Conservation (phyloP, 2,888 invertebrate genomes). For the Heliconius hortense region DNA sequence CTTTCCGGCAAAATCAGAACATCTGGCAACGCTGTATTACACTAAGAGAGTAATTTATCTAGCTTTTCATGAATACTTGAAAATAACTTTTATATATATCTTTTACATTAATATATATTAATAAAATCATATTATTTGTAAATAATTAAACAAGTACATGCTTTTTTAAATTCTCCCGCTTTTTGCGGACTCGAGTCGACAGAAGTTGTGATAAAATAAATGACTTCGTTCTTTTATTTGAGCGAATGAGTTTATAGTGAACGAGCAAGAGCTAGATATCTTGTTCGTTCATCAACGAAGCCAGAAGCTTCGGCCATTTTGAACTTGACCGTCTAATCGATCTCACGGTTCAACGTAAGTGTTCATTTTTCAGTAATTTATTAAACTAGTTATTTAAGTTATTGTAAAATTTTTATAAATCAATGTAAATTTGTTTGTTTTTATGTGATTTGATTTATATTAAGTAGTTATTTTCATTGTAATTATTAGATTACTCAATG, state of each 20-base stretch:
- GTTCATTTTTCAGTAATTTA: neutral
- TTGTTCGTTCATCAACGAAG: constrained; percentile 1
- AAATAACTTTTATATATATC: too few species aligned
- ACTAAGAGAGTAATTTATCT: too few species aligned
- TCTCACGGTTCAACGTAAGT: constrained; percentile 78
- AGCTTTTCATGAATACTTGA: too few species aligned
- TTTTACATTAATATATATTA: too few species aligned
- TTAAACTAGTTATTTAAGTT: constrained; percentile 25
- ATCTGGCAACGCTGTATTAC: too few species aligned
- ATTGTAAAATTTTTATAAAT: neutral
- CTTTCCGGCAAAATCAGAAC: too few species aligned
- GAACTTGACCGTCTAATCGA: constrained; percentile 68
- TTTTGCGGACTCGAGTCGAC: neutral
- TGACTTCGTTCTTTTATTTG: constrained; percentile 19
- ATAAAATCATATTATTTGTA: neutral
- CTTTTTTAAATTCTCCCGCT: neutral
- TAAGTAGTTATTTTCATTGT: neutral
- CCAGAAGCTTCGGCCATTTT: constrained; percentile 66
- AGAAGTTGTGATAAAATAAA: neutral
- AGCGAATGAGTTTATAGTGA: constrained; percentile 10
- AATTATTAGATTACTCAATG: neutral
- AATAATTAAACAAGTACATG: neutral
- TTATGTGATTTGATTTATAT: neutral
- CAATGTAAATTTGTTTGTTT: neutral
- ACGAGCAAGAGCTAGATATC: neutral